Percentiles rank a stretch among this genome's conserved stretches.
Evolutionary conservation across 1,140 invertebrate genomes (phyloP).

Genomic region (Rhopalosiphum maidis): DNA sequence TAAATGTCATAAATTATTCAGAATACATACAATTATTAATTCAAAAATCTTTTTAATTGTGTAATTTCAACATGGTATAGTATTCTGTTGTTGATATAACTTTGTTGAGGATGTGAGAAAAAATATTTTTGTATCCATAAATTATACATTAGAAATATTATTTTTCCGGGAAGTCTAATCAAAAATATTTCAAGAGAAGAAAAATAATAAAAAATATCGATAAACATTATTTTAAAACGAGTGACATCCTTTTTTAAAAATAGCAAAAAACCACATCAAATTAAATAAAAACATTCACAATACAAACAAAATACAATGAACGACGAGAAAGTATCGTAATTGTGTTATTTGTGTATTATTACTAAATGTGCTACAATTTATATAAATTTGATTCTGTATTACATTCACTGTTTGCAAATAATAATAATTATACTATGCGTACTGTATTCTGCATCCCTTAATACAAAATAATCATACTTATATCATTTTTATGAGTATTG

Average conservation of each 20-base stretch:
- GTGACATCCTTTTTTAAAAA: neutral
- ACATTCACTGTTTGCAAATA: neutral
- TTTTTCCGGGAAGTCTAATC: neutral
- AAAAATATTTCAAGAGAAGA: neutral
- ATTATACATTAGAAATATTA: neutral
- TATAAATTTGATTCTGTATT: neutral
- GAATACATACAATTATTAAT: neutral
- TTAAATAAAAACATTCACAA: constrained; percentile 13
- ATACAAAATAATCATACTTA: neutral
- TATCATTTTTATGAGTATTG: neutral
- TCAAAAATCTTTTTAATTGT: neutral
- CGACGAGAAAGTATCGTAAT: neutral
- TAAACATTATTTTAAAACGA: constrained; percentile 14
- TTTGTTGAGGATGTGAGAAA: neutral
- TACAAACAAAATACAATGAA: constrained; percentile 1
- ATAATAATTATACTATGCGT: neutral
- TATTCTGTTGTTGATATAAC: neutral
- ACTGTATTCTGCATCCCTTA: neutral
- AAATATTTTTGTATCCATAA: neutral
- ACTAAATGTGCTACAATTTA: neutral
- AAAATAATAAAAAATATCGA: neutral
- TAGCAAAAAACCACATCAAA: neutral
- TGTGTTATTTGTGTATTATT: neutral
- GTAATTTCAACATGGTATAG: neutral
- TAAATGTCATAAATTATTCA: too few species aligned